Evolutionary conservation across 2,888 invertebrate genomes (phyloP).

Genomic region (Beris chalybata): DNA sequence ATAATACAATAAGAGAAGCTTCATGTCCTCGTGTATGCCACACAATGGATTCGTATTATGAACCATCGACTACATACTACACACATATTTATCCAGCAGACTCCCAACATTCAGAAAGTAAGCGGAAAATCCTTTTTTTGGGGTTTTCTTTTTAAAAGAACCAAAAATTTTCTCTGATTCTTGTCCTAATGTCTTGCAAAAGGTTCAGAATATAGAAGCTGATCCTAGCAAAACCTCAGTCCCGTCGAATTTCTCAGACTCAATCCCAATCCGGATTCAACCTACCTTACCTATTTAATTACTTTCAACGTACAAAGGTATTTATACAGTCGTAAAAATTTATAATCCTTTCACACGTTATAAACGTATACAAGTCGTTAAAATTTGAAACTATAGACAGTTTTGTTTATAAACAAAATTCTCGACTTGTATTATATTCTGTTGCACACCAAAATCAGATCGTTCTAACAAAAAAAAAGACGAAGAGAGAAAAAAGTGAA

Average conservation of each 20-base stretch:
- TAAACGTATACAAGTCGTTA: slow-evolving; percentile 17
- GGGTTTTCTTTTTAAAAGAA: too few relatives aligned
- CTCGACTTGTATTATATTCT: slow-evolving; percentile 19
- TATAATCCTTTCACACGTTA: slow-evolving; percentile 1
- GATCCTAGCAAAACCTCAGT: too few relatives aligned
- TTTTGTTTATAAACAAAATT: slow-evolving; percentile 29
- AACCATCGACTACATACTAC: slow-evolving; percentile 32
- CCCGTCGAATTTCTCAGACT: too few relatives aligned
- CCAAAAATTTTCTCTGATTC: too few relatives aligned
- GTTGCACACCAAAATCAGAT: slow-evolving; percentile 1
- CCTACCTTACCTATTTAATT: too few relatives aligned
- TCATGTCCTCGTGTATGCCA: slow-evolving; percentile 32
- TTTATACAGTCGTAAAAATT: neutral
- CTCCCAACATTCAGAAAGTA: slow-evolving; percentile 35
- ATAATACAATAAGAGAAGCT: slow-evolving; percentile 15
- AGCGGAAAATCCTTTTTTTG: neutral
- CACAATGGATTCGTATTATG: slow-evolving; percentile 35
- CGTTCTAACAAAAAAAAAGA: too few relatives aligned
- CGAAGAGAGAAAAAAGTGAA: slow-evolving; percentile 13
- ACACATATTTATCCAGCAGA: slow-evolving; percentile 36
- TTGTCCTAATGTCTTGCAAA: too few relatives aligned
- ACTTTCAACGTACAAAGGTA: too few relatives aligned
- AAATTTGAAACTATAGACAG: slow-evolving; percentile 17
- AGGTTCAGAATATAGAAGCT: too few relatives aligned
- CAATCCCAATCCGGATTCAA: too few relatives aligned